Percentiles rank a stretch among this genome's conserved stretches.
phyloP scores from a whole-genome alignment of 30 jellyfish, hydroid and myxozoan genomes.

The Chironex yamaguchii region DNA sequence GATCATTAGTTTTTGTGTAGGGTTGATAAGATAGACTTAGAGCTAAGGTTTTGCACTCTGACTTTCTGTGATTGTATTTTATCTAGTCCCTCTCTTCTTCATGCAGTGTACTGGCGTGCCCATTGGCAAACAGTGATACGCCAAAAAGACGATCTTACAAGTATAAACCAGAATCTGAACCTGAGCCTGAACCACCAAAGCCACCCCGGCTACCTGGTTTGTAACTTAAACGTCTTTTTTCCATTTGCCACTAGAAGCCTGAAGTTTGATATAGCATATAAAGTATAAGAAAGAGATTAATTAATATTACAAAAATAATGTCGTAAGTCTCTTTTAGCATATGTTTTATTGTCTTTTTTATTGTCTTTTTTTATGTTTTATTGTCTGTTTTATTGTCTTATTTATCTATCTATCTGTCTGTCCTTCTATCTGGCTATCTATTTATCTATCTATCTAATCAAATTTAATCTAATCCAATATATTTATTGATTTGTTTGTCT shows the following conservation, averaged over 20 bases:
- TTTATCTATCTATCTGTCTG: too few species aligned
- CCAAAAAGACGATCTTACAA: conserved; percentile 67
- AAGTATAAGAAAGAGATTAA: too few species aligned
- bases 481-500: too few species aligned
- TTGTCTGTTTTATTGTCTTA: too few species aligned
- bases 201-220: conserved; percentile 80
- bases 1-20: neutral
- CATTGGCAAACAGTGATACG: conserved; percentile 60
- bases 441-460: too few species aligned
- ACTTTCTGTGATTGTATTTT: neutral
- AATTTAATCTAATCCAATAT: too few species aligned
- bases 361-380: too few species aligned
- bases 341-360: neutral
- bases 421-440: too few species aligned
- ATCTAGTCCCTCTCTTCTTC: neutral
- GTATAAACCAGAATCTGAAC: conserved; percentile 40
- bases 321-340: neutral
- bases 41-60: neutral
- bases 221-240: too few species aligned
- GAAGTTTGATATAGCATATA: too few species aligned
- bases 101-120: conserved; percentile 71
- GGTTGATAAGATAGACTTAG: neutral
- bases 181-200: conserved; percentile 72
- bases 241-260: too few species aligned
- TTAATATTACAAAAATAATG: too few species aligned